Base-by-base conservation (phyloP, 2,113 vertebrate genomes). In the Neogale vison region DNA sequence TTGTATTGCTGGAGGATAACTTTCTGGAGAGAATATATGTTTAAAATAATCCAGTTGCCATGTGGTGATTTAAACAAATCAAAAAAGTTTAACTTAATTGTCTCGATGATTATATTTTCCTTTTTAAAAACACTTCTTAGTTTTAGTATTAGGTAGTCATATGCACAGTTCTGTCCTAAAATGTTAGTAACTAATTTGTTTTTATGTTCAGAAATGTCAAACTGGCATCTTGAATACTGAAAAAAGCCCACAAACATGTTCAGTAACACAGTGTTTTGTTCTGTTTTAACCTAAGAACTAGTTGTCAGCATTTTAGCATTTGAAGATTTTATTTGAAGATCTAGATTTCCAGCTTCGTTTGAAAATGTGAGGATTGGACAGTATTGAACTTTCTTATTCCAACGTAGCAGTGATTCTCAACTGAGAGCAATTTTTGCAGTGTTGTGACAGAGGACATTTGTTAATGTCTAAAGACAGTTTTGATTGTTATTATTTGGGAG, bases 241-340 rank as follows among this genome's bases (percentile, higher is more conserved):
- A 57, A 95, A 84, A 94, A 83, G 4, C 1, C 20, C 36, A 89
- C 39, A 90, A 36, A 45, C 88, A 31, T 59, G 20, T 84, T 80
- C 47, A 63, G 29, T 59, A 80, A 85, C 15, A 7, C 9, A 74
- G 7, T 80, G 10, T 95, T 89, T 93, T 85, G 55, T 93, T 96
- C n/a, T 88, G 1, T 72, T 93, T 93, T 90, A 90, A 90, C 21
- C 42, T 93, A 57, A 79, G 52, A 84, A 52, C 77, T 94, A 76
- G 39, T 50, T 77, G 31, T 63, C 86, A 72, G 52, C 24, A 72
- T 74, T 86, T 80, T 39, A 91, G 50, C 80, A 67, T 67, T 67
- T 17, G 23, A 83, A 81, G 6, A 79, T 96, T 94, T 91, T 77
- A 95, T 59, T n/a, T 87, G 57, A 72, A 67, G 87, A 47, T 92